Percentiles rank a stretch among this genome's conserved stretches.
Evolutionary conservation across 2,113 vertebrate genomes (phyloP).

Genomic region (Merops nubicus): DNA sequence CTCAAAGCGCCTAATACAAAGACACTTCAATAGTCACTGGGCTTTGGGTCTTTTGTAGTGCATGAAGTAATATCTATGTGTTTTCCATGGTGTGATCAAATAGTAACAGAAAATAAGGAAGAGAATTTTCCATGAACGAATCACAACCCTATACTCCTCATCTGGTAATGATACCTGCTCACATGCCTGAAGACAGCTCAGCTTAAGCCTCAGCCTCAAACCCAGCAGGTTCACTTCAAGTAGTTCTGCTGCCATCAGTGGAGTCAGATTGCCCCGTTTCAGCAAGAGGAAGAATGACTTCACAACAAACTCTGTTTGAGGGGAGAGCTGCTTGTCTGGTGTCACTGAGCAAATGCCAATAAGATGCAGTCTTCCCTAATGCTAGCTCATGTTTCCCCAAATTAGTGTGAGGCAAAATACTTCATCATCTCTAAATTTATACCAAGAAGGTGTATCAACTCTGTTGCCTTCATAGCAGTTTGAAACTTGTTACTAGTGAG

Average conservation of each 20-base stretch:
- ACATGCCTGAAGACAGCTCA: neutral
- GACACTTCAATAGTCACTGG: neutral
- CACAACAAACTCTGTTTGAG: neutral
- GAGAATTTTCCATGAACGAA: neutral
- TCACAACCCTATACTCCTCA: neutral
- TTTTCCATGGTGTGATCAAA: constrained; percentile 23
- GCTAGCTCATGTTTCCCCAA: neutral
- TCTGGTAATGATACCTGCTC: neutral
- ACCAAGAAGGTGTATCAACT: neutral
- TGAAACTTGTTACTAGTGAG: neutral
- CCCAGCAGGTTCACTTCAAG: neutral
- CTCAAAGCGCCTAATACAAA: constrained; percentile 27
- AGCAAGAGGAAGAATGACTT: neutral
- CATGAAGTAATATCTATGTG: neutral
- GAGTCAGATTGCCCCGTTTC: neutral
- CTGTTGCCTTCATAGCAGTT: neutral
- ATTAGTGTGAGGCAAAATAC: neutral
- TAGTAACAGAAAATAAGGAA: neutral
- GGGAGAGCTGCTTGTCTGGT: neutral
- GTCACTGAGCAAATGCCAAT: neutral
- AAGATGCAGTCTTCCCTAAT: neutral
- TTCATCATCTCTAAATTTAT: neutral
- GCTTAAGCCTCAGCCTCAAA: neutral
- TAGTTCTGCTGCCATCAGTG: neutral
- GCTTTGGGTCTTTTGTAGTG: neutral